Evolutionary conservation across 37 sponge, comb jelly and placozoan genomes (phyloP), one percentile per base, ranked within the genome.

Genomic region (Agelas oroides): DNA sequence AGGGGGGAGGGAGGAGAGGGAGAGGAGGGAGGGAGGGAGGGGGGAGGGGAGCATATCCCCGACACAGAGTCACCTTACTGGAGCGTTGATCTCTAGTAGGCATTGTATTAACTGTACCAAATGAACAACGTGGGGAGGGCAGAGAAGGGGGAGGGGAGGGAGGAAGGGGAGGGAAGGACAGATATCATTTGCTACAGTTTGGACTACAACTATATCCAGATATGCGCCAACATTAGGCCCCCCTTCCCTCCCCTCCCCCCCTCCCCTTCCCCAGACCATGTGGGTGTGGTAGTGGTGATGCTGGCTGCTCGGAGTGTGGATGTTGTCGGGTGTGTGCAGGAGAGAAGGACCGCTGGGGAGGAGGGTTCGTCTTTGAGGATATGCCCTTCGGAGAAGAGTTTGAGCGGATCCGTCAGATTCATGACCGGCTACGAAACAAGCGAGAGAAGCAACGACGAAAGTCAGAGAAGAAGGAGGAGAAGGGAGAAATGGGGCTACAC

Each of bases 221-320:
- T n/a, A n/a, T n/a, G n/a, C n/a, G n/a, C n/a, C n/a, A n/a, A n/a
- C n/a, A n/a, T n/a, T n/a, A n/a, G n/a, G n/a, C n/a, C n/a, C n/a
- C n/a, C n/a, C n/a, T n/a, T n/a, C n/a, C 36, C 21, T 24, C 28
- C 28, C 3, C 36, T 34, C 70, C 36, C 69, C 69, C 25, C 62
- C 14, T 3, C 62, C 62, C 62, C n/a, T 12, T 12, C 25, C n/a
- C 25, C 59, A 97, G 98, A 66, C 87, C 81, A 59, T 97, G 98
- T 91, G 98, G 98, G 33, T 97, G 98, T 86, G 98, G 98, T 13
- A 59, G 82, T 39, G 98, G 98, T 55, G 95, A 95, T 66, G 90
- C 95, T 66, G 98, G 98, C 56, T 97, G 98, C 70, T 40, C 70
- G 21, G 79, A 78, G 30, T 97, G 98, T 84, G 98, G 98, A n/a